These are phyloP conservation scores for Rhincodon typus DNA, from an alignment of 2,797 vertebrate genomes.

Conservation along the genomic window DNA sequence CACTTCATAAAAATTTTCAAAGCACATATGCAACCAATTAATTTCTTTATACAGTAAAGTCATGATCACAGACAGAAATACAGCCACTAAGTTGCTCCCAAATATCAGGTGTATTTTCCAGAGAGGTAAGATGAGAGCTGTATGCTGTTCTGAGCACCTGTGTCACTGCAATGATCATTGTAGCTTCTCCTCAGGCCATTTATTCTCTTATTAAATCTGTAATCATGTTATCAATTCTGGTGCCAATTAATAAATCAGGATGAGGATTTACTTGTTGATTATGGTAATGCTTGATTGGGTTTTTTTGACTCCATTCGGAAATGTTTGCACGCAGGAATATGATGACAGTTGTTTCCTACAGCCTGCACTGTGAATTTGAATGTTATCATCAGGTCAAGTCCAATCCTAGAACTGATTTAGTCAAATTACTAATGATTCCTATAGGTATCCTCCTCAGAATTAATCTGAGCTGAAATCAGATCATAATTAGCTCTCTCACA, in stretches of 20 bases:
- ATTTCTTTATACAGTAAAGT: not conserved
- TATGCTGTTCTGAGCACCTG: not conserved
- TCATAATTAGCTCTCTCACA: not conserved
- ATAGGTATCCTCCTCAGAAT: not conserved
- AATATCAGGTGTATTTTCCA: not conserved
- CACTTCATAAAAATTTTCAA: not conserved
- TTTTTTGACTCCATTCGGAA: not conserved
- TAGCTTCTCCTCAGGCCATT: not conserved
- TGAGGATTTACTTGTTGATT: not conserved
- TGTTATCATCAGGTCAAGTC: not conserved
- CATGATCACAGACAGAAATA: not conserved
- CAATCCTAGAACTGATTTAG: not conserved
- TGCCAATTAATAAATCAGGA: not conserved
- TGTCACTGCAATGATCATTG: not conserved
- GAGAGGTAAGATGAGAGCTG: not conserved
- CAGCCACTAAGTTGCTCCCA: not conserved
- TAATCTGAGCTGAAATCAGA: not conserved
- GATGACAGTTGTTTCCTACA: not conserved
- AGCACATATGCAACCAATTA: not conserved
- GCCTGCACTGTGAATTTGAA: not conserved
- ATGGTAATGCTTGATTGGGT: too few relatives aligned
- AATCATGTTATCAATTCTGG: constrained; percentile 24
- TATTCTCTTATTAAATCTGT: constrained; percentile 13
- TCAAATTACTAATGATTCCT: constrained; percentile 25
- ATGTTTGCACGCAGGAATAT: not conserved